A percentile compares a stretch with the other conserved stretches of the same genome.
phyloP scores from a whole-genome alignment of 2,888 invertebrate species.

The Lasioglossum lativentre region DNA sequence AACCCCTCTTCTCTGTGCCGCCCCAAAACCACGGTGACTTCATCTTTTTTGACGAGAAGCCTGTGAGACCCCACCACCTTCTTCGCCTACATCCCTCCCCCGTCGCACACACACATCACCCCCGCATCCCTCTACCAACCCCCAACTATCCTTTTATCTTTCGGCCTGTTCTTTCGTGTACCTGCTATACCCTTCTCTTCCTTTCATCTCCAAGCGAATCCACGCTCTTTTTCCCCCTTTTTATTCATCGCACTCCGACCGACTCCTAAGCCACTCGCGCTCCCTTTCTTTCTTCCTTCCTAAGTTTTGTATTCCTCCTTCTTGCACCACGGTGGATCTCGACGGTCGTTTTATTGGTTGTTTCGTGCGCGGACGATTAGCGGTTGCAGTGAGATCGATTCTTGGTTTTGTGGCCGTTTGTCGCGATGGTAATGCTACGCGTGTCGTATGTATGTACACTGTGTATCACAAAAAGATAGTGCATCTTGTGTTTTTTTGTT shows the following conservation, averaged over 20 bases:
- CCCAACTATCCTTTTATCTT: slow-evolving; percentile 14
- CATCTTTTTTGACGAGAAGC: slow-evolving; percentile 74
- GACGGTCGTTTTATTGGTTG: slow-evolving; percentile 2
- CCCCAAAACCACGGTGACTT: slow-evolving; percentile 75
- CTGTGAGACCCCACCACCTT: slow-evolving; percentile 47
- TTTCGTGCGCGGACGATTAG: slow-evolving; percentile 11
- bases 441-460: neutral
- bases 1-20: slow-evolving; percentile 62
- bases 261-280: neutral
- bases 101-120: neutral
- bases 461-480: too few relatives aligned
- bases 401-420: neutral
- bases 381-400: neutral
- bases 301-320: neutral
- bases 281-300: neutral
- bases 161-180: neutral
- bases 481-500: too few relatives aligned
- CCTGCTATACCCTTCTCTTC: neutral
- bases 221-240: neutral
- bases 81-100: neutral
- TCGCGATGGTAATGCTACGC: neutral
- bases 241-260: neutral
- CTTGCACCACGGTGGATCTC: neutral
- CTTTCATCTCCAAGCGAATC: neutral
- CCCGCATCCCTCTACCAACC: neutral